phyloP scores from a whole-genome alignment of 1,140 invertebrate species.

The Anadara kagoshimensis region DNA sequence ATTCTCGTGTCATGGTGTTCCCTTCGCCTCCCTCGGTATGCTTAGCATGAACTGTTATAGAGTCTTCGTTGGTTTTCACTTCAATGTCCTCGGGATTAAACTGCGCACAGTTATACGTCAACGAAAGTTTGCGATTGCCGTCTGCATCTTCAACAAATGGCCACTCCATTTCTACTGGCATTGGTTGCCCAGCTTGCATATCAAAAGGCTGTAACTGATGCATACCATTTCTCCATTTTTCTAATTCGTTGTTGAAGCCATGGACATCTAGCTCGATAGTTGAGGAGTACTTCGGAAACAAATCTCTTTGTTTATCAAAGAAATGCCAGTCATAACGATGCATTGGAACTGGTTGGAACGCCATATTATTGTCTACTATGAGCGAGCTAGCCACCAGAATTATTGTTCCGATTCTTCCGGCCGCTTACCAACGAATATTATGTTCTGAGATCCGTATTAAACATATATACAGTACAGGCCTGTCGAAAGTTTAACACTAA shows the following conservation, averaged over 20 bases:
- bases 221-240: slow-evolving; percentile 47
- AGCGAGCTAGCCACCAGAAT: too few relatives aligned
- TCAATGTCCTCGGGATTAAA: slow-evolving; percentile 67
- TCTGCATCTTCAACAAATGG: slow-evolving; percentile 54
- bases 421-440: too few relatives aligned
- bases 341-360: slow-evolving; percentile 44
- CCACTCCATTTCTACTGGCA: slow-evolving; percentile 48
- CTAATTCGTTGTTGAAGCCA: slow-evolving; percentile 58
- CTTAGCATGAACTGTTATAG: slow-evolving; percentile 59
- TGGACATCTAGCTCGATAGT: slow-evolving; percentile 50
- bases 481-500: too few relatives aligned
- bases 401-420: too few relatives aligned
- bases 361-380: too few relatives aligned
- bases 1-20: slow-evolving; percentile 59
- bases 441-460: too few relatives aligned
- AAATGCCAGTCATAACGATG: slow-evolving; percentile 53
- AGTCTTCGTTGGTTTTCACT: slow-evolving; percentile 63
- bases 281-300: slow-evolving; percentile 45
- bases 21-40: slow-evolving; percentile 56
- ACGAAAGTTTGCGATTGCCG: slow-evolving; percentile 58
- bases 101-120: slow-evolving; percentile 64
- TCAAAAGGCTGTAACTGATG: slow-evolving; percentile 38
- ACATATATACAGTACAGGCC: too few relatives aligned
- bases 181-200: not conserved
- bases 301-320: slow-evolving; percentile 49